Conservation (phyloP, 2,888 invertebrate species). For the Serrognathus titanus region DNA sequence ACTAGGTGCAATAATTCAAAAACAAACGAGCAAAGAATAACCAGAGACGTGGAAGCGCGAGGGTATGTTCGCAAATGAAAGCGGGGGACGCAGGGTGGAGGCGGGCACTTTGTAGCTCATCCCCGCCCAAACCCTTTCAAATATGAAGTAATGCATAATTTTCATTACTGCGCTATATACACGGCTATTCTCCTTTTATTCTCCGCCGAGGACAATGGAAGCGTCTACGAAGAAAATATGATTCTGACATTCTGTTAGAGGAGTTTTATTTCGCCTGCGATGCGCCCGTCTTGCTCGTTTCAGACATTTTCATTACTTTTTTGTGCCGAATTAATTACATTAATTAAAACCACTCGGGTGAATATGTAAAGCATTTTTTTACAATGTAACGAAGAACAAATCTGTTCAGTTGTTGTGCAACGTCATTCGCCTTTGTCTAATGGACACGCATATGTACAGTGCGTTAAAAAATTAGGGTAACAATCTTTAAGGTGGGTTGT, state of each 20-base stretch:
- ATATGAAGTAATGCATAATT: slow-evolving; percentile 45
- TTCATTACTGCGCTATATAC: slow-evolving; percentile 40
- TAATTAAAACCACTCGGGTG: no score
- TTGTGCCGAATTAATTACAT: neutral
- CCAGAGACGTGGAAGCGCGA: slow-evolving; percentile 26
- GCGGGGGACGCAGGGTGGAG: slow-evolving; percentile 25
- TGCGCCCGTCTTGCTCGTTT: neutral
- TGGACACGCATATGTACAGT: no score
- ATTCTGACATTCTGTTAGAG: slow-evolving; percentile 26
- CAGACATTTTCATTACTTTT: neutral
- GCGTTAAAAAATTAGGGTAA: no score
- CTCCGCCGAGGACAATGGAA: slow-evolving; percentile 31
- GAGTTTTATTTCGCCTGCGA: neutral
- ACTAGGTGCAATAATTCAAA: slow-evolving; percentile 7
- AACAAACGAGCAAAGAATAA: slow-evolving; percentile 21
- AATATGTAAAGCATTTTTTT: no score
- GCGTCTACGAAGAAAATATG: slow-evolving; percentile 34
- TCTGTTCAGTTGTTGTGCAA: no score
- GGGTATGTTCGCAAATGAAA: slow-evolving; percentile 33
- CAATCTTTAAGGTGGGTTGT: no score
- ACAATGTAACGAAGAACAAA: no score
- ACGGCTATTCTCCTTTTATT: slow-evolving; percentile 34
- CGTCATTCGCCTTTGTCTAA: no score
- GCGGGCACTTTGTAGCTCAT: slow-evolving; percentile 34
- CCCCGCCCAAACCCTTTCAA: slow-evolving; percentile 36